Evolutionary conservation across 2,888 invertebrate genomes (phyloP), one percentile per base, ranked within the genome.

Genomic region (Cryptus viduatorius): DNA sequence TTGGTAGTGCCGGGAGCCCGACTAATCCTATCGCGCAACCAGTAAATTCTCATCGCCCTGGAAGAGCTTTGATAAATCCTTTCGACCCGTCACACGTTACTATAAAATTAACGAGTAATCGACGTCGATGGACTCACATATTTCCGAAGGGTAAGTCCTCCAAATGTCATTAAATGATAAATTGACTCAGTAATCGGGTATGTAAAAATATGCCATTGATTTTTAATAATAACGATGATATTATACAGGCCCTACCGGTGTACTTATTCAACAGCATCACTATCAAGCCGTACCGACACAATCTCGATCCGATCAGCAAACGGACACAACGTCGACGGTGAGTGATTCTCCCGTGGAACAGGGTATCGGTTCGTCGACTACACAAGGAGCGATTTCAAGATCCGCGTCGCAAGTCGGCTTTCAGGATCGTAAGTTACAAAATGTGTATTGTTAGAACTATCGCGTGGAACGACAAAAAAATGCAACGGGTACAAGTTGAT

Each of bases 81-180:
- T 99, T 99, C 93, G 99, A 99, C 93, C 99, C 99, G 0, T 98
- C 99, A 0, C 98, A 99, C 92, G 98, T 99, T 78, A 98, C 98
- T 46, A 98, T 99, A 87, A 99, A 99, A 94, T 94, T 98, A 67
- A 99, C 99, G 0, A 98, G 99, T 73, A 99, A 99, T 93, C 95
- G 99, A 68, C 95, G 99, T 46, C 95, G 99, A 79, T 99, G 99
- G 99, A 99, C 99, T 0, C 99, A 99, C 94, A 99, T 99, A 90
- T 99, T 99, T 94, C 99, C 99, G 1, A 98, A 98, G 95, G 97
- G 97, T 96, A 89, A 8, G 7, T 37, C 7, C 37, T 48, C n/a
- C 12, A n/a, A 48, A n/a, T 4, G 10, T 0, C 48, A 48, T 48
- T 48, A 8, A 2, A 37, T 48, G 8, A 48, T 7, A 12, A 14